phyloP scores from a whole-genome alignment of 2,113 vertebrate genomes.

The Phrynosoma platyrhinos region DNA sequence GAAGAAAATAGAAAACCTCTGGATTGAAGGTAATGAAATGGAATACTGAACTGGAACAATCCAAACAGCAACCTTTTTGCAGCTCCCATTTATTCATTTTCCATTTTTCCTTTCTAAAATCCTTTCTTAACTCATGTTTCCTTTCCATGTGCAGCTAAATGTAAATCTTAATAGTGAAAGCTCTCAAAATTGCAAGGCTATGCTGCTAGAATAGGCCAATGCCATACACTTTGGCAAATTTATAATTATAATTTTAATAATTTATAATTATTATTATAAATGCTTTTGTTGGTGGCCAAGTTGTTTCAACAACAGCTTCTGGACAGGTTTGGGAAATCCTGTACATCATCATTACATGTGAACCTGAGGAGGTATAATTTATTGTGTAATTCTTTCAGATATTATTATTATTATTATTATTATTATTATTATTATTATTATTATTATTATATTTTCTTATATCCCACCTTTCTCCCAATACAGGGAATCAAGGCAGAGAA shows the following conservation, averaged over 20 bases:
- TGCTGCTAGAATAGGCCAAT: too few species aligned
- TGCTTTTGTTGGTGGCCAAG: neutral
- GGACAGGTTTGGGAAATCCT: neutral
- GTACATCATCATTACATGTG: neutral
- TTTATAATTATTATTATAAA: too few species aligned
- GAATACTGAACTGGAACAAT: neutral
- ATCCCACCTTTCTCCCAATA: too few species aligned
- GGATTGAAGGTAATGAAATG: too few species aligned
- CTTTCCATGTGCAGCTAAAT: neutral
- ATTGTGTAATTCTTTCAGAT: neutral
- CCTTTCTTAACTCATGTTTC: neutral
- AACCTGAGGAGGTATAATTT: neutral
- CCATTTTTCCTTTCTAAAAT: neutral
- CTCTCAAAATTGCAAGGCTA: neutral
- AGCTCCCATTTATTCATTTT: neutral
- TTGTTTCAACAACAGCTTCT: neutral
- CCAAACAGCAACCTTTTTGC: neutral
- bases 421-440: too few species aligned
- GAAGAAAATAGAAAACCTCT: too few species aligned
- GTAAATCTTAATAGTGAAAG: neutral
- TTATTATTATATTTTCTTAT: too few species aligned
- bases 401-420: too few species aligned
- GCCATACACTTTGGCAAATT: neutral
- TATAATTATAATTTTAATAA: too few species aligned
- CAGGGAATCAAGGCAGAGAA: too few species aligned